Conservation (phyloP, 2,797 vertebrate genomes). For the Schizopygopsis malacanthus region DNA sequence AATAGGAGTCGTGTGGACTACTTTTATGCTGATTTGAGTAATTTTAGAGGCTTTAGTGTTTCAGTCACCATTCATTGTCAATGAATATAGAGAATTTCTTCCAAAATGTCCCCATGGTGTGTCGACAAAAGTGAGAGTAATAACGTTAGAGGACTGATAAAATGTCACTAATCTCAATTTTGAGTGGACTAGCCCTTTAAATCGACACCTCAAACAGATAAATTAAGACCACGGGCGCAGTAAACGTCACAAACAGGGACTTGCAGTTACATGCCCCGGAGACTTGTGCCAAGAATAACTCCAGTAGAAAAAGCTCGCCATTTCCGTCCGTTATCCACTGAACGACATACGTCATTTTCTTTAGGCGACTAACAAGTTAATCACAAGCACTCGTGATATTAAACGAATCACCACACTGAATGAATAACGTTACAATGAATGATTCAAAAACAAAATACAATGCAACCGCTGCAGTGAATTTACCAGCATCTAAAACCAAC, state of each 20-base stretch:
- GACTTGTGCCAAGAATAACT: slow-evolving; percentile 41
- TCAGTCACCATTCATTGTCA: not conserved
- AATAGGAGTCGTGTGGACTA: not conserved
- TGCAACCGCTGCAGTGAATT: not conserved
- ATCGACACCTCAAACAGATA: not conserved
- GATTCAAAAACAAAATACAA: not conserved
- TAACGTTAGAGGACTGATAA: too few species aligned
- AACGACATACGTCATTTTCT: not conserved
- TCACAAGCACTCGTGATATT: not conserved
- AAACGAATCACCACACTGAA: not conserved
- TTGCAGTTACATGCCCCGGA: slow-evolving; percentile 14
- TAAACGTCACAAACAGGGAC: slow-evolving; percentile 8
- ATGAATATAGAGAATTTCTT: not conserved
- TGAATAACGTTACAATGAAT: not conserved
- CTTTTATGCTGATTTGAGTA: not conserved
- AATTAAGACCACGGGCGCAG: not conserved
- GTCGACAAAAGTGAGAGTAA: not conserved
- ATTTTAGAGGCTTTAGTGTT: not conserved
- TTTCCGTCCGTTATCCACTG: slow-evolving; percentile 29
- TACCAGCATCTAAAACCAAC: not conserved
- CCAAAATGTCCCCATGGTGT: not conserved
- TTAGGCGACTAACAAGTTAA: not conserved
- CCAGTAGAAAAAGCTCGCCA: not conserved
- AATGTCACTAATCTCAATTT: not conserved
- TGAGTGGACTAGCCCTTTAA: not conserved